Evolutionary conservation across 1,140 invertebrate genomes (phyloP).

Genomic region (Drosophila navojoa): DNA sequence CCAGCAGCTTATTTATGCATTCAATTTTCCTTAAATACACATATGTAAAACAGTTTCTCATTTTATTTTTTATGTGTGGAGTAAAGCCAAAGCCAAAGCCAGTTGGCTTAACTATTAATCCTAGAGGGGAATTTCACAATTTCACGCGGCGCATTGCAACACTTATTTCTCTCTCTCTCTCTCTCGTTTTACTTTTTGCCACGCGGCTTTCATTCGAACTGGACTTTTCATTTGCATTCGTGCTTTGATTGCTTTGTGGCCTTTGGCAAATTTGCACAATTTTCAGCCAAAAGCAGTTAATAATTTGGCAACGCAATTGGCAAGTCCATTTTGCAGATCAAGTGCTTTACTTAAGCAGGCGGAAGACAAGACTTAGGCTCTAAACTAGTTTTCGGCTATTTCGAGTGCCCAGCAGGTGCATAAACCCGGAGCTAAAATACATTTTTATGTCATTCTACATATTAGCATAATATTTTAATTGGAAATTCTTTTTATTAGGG

Average conservation of each 20-base stretch:
- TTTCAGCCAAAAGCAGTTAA: conserved; percentile 53
- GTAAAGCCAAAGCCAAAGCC: conserved; percentile 6
- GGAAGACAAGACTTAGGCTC: conserved; percentile 30
- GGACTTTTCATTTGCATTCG: conserved; percentile 67
- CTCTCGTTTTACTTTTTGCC: conserved; percentile 13
- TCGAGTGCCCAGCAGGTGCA: background rate
- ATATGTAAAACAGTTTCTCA: conserved; percentile 25
- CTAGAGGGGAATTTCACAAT: conserved; percentile 71
- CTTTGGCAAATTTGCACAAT: conserved; percentile 72
- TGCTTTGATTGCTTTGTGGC: conserved; percentile 68
- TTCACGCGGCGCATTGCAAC: conserved; percentile 62
- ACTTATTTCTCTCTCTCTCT: conserved; percentile 33
- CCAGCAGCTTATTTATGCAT: conserved; percentile 47
- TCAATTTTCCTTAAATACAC: conserved; percentile 40
- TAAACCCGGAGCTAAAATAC: conserved; percentile 41
- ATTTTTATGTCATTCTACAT: conserved; percentile 33
- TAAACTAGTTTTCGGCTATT: conserved; percentile 9
- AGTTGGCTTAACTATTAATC: conserved; percentile 29
- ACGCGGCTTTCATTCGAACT: conserved; percentile 71
- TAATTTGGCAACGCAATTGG: conserved; percentile 56
- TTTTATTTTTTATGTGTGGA: conserved; percentile 5
- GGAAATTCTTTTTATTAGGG: conserved; percentile 15
- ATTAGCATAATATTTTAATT: conserved; percentile 19
- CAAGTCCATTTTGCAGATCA: conserved; percentile 29
- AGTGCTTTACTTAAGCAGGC: conserved; percentile 51